Evolutionary conservation across 2,888 invertebrate species (phyloP).

Genomic region (Nowickia ferox): DNA sequence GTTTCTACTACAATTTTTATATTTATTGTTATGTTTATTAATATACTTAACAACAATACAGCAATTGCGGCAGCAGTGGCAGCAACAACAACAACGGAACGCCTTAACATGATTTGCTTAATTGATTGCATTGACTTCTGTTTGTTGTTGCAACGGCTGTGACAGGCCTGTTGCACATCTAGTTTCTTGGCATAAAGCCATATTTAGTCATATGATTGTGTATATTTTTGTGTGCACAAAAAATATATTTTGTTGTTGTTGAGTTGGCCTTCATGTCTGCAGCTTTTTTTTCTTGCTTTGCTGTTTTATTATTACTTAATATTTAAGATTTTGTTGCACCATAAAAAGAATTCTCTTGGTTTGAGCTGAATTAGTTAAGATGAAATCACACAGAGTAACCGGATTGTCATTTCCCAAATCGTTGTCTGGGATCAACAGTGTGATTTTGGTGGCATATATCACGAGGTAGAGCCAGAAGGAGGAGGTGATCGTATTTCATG

Average conservation of each 20-base stretch:
- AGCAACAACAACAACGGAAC: conserved; percentile 26
- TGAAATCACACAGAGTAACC: conserved; percentile 8
- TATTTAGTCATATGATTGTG: conserved; percentile 57
- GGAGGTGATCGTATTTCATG: too few relatives aligned
- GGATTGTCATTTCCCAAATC: neutral
- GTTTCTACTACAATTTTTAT: conserved; percentile 28
- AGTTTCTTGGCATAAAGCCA: conserved; percentile 65
- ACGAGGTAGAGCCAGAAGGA: too few relatives aligned
- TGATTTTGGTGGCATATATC: too few relatives aligned
- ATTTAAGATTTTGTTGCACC: conserved; percentile 56
- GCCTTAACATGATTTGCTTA: conserved; percentile 68
- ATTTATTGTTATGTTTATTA: conserved; percentile 48
- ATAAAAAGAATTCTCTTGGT: conserved; percentile 43
- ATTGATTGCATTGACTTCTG: conserved; percentile 70
- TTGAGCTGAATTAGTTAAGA: conserved; percentile 21
- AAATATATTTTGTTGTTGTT: neutral
- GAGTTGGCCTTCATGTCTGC: conserved; percentile 64
- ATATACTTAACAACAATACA: conserved; percentile 25
- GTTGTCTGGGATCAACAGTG: too few relatives aligned
- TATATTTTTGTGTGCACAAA: conserved; percentile 9
- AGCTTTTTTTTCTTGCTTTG: neutral
- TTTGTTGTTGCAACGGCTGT: conserved; percentile 51
- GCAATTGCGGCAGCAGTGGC: neutral
- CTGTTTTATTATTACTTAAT: conserved; percentile 62
- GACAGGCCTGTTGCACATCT: conserved; percentile 61